Evolutionary conservation across 2,113 vertebrate genomes (phyloP).

Genomic region (Melozone crissalis): DNA sequence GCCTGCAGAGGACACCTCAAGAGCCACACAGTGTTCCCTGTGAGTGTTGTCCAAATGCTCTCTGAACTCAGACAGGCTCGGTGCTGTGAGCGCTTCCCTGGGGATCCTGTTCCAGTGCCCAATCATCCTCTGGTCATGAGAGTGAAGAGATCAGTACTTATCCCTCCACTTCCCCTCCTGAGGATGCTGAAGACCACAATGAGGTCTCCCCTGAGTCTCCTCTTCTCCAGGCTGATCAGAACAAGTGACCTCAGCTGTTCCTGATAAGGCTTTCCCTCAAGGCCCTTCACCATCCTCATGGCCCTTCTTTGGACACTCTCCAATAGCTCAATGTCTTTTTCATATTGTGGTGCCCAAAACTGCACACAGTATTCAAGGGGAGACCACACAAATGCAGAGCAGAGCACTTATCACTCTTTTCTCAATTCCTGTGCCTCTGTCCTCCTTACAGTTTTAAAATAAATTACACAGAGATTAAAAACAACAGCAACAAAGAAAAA

Average conservation of each 20-base stretch:
- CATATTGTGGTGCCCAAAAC: background rate
- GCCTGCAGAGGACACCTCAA: background rate
- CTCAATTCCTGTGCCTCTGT: background rate
- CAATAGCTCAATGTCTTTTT: background rate
- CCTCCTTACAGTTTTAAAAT: background rate
- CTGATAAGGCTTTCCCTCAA: accelerated
- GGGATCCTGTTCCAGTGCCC: background rate
- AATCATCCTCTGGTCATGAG: background rate
- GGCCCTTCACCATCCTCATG: background rate
- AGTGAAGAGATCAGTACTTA: background rate
- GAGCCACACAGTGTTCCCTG: background rate
- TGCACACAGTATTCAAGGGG: background rate
- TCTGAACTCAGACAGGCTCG: background rate
- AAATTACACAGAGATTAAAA: background rate
- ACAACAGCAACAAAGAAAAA: background rate
- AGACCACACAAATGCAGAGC: background rate
- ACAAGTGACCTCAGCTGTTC: background rate
- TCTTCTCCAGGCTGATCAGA: background rate
- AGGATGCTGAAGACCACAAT: background rate
- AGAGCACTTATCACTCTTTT: background rate
- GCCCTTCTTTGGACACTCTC: background rate
- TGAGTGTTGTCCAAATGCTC: background rate
- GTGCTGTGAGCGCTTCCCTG: background rate
- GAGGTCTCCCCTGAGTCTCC: background rate
- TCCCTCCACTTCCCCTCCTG: accelerated